phyloP scores from a whole-genome alignment of 2,797 vertebrate species.

The Urocyon cinereoargenteus region DNA sequence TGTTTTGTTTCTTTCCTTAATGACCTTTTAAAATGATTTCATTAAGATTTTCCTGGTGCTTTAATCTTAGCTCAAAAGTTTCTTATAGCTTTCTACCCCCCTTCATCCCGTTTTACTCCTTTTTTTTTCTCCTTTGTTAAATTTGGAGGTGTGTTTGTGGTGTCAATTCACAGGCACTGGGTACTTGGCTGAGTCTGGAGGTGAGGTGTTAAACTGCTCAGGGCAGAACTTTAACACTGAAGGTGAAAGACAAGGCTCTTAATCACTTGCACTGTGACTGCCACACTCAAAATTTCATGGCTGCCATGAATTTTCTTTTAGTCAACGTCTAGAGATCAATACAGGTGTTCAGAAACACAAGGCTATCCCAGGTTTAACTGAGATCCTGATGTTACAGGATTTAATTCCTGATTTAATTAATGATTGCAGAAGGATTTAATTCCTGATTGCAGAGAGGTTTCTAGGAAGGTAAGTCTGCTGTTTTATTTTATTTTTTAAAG shows the following conservation, averaged over 20 bases:
- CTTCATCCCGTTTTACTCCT: slow-evolving; percentile 56
- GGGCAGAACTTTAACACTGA: slow-evolving; percentile 82
- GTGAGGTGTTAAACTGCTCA: slow-evolving; percentile 86
- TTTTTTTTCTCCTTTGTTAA: slow-evolving; percentile 82
- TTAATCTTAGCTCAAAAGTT: slow-evolving; percentile 76
- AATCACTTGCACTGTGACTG: slow-evolving; percentile 84
- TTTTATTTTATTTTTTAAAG: neutral
- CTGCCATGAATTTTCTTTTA: slow-evolving; percentile 83
- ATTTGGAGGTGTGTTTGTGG: slow-evolving; percentile 86
- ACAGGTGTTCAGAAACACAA: slow-evolving; percentile 81
- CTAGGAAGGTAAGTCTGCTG: slow-evolving; percentile 61
- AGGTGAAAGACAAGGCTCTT: slow-evolving; percentile 87
- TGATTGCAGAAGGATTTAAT: slow-evolving; percentile 67
- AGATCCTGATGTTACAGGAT: slow-evolving; percentile 59
- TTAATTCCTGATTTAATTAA: slow-evolving; percentile 75
- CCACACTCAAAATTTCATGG: slow-evolving; percentile 81
- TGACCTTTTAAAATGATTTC: slow-evolving; percentile 72
- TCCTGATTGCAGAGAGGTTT: slow-evolving; percentile 66
- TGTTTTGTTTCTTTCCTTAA: slow-evolving; percentile 60
- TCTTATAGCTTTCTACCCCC: slow-evolving; percentile 65
- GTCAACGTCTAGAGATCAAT: slow-evolving; percentile 84
- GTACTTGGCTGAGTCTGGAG: slow-evolving; percentile 83
- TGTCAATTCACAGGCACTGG: slow-evolving; percentile 85
- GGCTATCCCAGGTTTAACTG: slow-evolving; percentile 79
- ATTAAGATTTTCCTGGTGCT: slow-evolving; percentile 74